These are phyloP conservation scores for Dicyrtoma fusca DNA, from an alignment of 2,888 invertebrate genomes.

Conservation along the genomic window DNA sequence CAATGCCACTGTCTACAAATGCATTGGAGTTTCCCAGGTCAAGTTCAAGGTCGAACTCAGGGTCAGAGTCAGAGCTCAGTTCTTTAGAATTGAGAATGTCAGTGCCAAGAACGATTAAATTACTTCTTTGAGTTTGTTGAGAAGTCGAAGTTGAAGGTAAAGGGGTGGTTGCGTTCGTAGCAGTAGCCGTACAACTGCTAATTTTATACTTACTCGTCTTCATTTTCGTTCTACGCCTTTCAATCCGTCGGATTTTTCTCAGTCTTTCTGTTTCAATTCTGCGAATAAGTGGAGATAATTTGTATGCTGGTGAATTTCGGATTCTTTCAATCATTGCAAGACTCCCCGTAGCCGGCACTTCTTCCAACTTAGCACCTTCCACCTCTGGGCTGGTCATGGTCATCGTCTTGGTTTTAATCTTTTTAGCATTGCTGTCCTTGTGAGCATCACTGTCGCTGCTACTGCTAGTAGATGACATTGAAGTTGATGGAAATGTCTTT, in stretches of 20 bases:
- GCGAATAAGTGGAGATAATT: conserved; percentile 32
- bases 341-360: background rate
- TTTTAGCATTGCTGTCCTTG: background rate
- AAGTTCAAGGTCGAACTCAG: too few relatives aligned
- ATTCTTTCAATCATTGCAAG: conserved; percentile 5
- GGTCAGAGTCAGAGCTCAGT: background rate
- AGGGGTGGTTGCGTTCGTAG: background rate
- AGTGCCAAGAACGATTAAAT: background rate
- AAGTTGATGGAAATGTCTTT: background rate
- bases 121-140: background rate
- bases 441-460: background rate
- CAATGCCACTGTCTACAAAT: background rate
- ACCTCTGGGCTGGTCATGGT: background rate
- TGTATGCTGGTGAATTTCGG: conserved; percentile 32
- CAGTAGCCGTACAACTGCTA: background rate
- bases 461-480: background rate
- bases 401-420: too few relatives aligned
- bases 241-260: conserved; percentile 17
- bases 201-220: background rate
- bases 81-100: background rate
- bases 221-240: conserved; percentile 3
- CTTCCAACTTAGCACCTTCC: background rate
- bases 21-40: background rate
- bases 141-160: background rate
- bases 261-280: conserved; percentile 38